Base-by-base conservation (phyloP, 2,113 vertebrate species). In the Cacatua alba region DNA sequence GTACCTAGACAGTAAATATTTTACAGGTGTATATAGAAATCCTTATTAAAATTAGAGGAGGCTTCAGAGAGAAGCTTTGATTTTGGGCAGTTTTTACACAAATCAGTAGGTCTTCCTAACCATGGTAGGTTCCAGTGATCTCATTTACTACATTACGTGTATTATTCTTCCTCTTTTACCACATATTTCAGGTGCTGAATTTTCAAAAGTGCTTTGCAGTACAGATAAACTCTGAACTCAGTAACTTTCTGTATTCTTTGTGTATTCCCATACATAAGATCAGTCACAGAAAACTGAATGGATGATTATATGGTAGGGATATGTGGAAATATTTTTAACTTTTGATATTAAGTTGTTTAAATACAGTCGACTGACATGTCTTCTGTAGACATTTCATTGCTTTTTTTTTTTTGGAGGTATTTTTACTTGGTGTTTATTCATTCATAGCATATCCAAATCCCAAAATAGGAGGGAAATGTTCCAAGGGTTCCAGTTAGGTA, bases 341-440 rank as follows among this genome's bases (percentile, higher is more conserved):
- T 62, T 72, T 48, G 2, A 59, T 91, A 35, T 51, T 68, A 78
- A 67, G 35, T 91, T 70, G 33, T 43, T 87, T 80, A 80, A 84
- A 31, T 29, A n/a, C 3, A 44, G 6, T 43, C 2, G 0, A 39
- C 26, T 82, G 35, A 18, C 7, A 25, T 39, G 33, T 69, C 44
- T 83, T 86, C 72, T 65, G 55, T 43, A 62, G 60, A 33, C 11
- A 59, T 57, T 48, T 60, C 44, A 25, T 74, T 84, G 49, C 12
- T 8, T 14, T 33, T 69, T 88, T 90, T 35, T 72, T 71, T 57
- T 57, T 57, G 11, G 7, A 11, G 6, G 2, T 48, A 41, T 83
- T 90, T 90, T 93, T 79, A 60, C 75, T 49, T 59, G 17, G 3
- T 60, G 10, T 89, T 91, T 82, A 39, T 84, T 91, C 31, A 51